Percentiles rank a stretch among this genome's conserved stretches.
These are phyloP conservation scores for Fringilla coelebs DNA, from an alignment of 2,797 vertebrate species.

Conservation along the genomic window DNA sequence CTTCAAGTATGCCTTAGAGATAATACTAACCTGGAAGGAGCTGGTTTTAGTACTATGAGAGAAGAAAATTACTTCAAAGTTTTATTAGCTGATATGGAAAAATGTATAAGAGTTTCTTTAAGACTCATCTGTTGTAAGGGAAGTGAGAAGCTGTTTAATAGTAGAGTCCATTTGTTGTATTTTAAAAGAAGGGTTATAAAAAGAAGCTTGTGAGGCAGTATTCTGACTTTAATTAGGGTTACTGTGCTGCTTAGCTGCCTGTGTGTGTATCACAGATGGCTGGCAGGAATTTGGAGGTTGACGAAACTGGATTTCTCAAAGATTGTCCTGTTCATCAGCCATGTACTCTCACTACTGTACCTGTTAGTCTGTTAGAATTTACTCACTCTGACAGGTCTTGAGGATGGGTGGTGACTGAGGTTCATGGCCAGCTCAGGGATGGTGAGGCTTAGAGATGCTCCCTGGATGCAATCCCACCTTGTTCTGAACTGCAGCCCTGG, in stretches of 20 bases:
- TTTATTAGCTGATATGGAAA: not conserved
- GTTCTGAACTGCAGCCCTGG: not conserved
- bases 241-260: not conserved
- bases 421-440: not conserved
- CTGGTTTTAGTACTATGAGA: not conserved
- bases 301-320: not conserved
- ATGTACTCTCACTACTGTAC: not conserved
- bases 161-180: not conserved
- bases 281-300: not conserved
- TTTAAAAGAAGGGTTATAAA: not conserved
- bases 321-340: not conserved
- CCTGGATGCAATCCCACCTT: not conserved
- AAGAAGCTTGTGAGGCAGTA: not conserved
- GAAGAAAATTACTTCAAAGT: not conserved
- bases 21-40: not conserved
- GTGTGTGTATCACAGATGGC: not conserved
- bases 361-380: not conserved
- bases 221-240: not conserved
- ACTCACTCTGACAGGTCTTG: fast-evolving
- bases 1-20: not conserved
- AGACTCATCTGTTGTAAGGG: not conserved
- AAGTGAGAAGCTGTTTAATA: not conserved
- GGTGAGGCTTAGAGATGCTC: not conserved
- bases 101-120: not conserved
- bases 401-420: fast-evolving